A percentile compares a stretch with the other conserved stretches of the same genome.
Conservation (phyloP, 2,888 invertebrate genomes). For the Colletes collaris region DNA sequence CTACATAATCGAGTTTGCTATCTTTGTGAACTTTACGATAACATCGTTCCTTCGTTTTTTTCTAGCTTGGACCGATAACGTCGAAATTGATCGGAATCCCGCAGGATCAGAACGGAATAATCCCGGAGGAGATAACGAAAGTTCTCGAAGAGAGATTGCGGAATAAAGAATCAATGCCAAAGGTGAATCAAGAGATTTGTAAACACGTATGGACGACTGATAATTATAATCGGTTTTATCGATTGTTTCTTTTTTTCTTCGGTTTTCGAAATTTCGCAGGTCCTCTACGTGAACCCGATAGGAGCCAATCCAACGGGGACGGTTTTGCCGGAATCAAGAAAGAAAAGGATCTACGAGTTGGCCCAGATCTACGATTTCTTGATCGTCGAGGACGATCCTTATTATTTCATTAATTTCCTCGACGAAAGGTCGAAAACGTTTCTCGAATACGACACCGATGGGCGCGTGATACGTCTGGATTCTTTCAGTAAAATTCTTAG, state of each 20-base stretch:
- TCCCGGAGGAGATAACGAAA: conserved; percentile 86
- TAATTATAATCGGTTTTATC: no score
- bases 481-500: conserved; percentile 91
- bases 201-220: no score
- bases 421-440: conserved; percentile 86
- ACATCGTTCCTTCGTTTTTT: background rate
- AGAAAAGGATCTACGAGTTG: conserved; percentile 88
- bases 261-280: conserved; percentile 77
- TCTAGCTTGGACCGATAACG: conserved; percentile 87
- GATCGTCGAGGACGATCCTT: conserved; percentile 92
- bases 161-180: conserved; percentile 80
- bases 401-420: conserved; percentile 90
- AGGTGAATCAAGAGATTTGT: conserved; percentile 69
- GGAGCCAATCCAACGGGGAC: conserved; percentile 91
- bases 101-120: conserved; percentile 88
- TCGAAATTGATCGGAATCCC: conserved; percentile 87
- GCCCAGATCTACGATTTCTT: conserved; percentile 90
- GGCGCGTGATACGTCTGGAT: conserved; percentile 90
- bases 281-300: conserved; percentile 90
- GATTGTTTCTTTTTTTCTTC: background rate
- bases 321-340: conserved; percentile 86
- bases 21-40: no score
- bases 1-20: no score
- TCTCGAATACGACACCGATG: conserved; percentile 89
- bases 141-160: conserved; percentile 84